Conservation (phyloP, 2,888 invertebrate species). For the Anaspis maculata region DNA sequence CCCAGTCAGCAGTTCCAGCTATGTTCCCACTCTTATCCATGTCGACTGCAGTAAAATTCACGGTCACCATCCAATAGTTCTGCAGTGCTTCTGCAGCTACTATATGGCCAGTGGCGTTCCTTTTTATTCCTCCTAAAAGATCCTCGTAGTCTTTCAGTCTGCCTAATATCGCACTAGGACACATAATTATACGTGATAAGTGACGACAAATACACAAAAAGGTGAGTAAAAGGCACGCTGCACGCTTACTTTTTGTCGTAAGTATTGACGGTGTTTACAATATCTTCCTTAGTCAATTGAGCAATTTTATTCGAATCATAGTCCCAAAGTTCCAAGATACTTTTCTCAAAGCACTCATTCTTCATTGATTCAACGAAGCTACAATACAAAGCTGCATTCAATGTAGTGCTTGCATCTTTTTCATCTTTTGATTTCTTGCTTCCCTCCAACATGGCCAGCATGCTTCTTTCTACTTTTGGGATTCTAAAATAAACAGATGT, state of each 20-base stretch:
- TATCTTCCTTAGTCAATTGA: slow-evolving; percentile 51
- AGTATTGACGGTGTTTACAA: slow-evolving; percentile 52
- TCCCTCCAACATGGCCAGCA: slow-evolving; percentile 18
- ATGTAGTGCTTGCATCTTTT: slow-evolving; percentile 49
- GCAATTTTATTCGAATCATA: slow-evolving; percentile 48
- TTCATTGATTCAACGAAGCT: slow-evolving; percentile 53
- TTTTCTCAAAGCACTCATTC: slow-evolving; percentile 53
- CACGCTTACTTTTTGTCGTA: slow-evolving; percentile 41
- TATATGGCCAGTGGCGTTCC: slow-evolving; percentile 53
- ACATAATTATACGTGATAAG: slow-evolving; percentile 4
- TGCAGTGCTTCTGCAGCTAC: slow-evolving; percentile 55
- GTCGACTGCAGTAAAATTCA: slow-evolving; percentile 60
- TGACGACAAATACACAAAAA: slow-evolving; percentile 1
- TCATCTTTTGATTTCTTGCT: slow-evolving; percentile 7
- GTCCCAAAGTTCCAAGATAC: slow-evolving; percentile 64
- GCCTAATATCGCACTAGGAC: slow-evolving; percentile 54
- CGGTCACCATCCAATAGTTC: slow-evolving; percentile 55
- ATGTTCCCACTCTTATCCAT: slow-evolving; percentile 59
- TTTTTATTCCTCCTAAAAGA: slow-evolving; percentile 52
- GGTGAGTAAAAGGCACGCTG: slow-evolving; percentile 1
- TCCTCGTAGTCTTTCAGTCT: slow-evolving; percentile 56
- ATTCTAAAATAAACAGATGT: slow-evolving; percentile 20
- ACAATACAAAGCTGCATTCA: slow-evolving; percentile 55
- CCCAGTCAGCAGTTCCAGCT: slow-evolving; percentile 70
- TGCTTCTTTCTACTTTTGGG: slow-evolving; percentile 24